Evolutionary conservation across 2,888 invertebrate species (phyloP).

Genomic region (Drosophila affinis): DNA sequence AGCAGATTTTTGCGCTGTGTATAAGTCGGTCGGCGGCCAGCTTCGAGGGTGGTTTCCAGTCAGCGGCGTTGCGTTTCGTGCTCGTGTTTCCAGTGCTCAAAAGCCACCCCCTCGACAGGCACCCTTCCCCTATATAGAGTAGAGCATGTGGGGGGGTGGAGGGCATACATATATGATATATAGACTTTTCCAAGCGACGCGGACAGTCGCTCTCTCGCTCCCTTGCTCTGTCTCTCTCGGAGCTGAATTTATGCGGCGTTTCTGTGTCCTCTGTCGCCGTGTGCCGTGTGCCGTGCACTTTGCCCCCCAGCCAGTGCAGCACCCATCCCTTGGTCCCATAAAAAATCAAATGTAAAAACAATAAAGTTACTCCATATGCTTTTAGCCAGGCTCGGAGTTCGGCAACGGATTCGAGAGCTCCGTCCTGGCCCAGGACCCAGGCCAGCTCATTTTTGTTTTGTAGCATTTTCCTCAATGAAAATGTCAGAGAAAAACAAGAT

Average conservation of each 20-base stretch:
- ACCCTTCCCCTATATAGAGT: background rate
- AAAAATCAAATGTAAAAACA: conserved; percentile 75
- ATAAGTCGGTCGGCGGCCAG: conserved; percentile 22
- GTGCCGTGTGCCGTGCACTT: conserved; percentile 54
- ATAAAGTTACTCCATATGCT: conserved; percentile 74
- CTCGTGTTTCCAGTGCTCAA: conserved; percentile 1
- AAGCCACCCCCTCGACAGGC: conserved; percentile 29
- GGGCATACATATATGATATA: conserved; percentile 55
- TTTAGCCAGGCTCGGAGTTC: conserved; percentile 15
- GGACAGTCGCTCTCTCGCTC: conserved; percentile 12
- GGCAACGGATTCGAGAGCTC: conserved; percentile 2
- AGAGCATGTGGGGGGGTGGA: background rate
- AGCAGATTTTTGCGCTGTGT: conserved; percentile 68
- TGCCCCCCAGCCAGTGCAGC: background rate
- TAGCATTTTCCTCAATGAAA: conserved; percentile 78
- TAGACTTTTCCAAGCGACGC: conserved; percentile 72
- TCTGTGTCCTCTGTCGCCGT: conserved; percentile 44
- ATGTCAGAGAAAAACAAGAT: conserved; percentile 38
- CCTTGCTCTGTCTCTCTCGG: background rate
- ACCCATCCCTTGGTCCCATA: background rate
- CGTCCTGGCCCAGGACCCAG: conserved; percentile 5
- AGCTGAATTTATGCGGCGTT: conserved; percentile 64
- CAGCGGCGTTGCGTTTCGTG: conserved; percentile 3
- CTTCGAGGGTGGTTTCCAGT: conserved; percentile 49
- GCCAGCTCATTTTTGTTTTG: conserved; percentile 42